Base-by-base conservation (phyloP, 2,888 invertebrate species). In the Elegia similella region DNA sequence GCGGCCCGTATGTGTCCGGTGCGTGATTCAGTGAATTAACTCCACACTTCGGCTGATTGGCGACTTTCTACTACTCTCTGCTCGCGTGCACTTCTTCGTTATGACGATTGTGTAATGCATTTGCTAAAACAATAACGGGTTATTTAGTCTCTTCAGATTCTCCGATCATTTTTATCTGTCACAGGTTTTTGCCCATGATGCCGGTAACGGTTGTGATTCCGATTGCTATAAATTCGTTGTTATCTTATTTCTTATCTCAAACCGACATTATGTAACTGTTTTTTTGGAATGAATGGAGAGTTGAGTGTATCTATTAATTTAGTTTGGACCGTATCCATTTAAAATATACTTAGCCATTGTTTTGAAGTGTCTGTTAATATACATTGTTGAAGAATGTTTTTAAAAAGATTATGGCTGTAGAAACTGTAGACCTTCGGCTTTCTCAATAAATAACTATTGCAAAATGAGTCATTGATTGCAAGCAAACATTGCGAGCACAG, bases 21-120 rank as follows among this genome's bases (percentile, higher is more conserved):
- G 76, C 78, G 78, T 84, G 83, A 84, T 76, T 86, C 84, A 86
- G 67, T 76, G 73, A 73, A 81, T 83, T 80, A 72, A 68, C 67
- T 71, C 63, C 64, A 44, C 44, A 58, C 65, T 60, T 63, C 63
- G 66, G 64, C 63, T 66, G 65, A 65, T 67, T 66, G 70, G 64
- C 66, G 75, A 84, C 88, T 88, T 88, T 89, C 89, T 87, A 89
- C 74, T 64, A 69, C 72, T 73, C 72, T 69, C 68, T 70, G 71
- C 71, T 80, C 73, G 79, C 77, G 68, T 80, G 82, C 68, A 66
- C 68, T 69, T 81, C 75, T 78, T 68, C 68, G 66, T 70, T 69
- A 78, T 76, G 71, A 67, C 67, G 75, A 76, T 88, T 86, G 84
- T 82, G 82, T 84, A 87, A 12, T 12, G 86, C 73, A 61, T 72